Evolutionary conservation across 2,888 invertebrate species (phyloP).

Genomic region (Mayetiola destructor): DNA sequence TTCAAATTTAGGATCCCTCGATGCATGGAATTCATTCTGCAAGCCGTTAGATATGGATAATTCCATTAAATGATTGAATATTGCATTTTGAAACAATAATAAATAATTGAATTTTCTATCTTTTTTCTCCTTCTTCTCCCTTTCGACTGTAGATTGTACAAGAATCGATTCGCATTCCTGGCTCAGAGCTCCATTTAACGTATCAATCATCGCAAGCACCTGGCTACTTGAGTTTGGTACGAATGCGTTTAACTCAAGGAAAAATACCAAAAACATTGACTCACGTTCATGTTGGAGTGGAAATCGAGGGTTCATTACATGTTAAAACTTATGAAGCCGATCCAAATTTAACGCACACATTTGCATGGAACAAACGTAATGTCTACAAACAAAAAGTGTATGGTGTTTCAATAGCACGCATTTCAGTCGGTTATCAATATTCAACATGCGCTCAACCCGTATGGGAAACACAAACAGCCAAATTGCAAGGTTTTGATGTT

Average conservation of each 20-base stretch:
- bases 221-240: slow-evolving; percentile 85
- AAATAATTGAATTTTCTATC: background rate
- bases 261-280: slow-evolving; percentile 65
- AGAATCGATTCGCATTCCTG: slow-evolving; percentile 86
- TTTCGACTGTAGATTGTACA: slow-evolving; percentile 70
- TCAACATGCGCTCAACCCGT: slow-evolving; percentile 71
- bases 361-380: slow-evolving; percentile 96
- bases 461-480: slow-evolving; percentile 91
- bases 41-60: too few species aligned
- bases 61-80: too few species aligned
- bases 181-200: slow-evolving; percentile 81
- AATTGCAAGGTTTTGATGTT: slow-evolving; percentile 88
- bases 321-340: slow-evolving; percentile 92
- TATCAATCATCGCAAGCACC: slow-evolving; percentile 92
- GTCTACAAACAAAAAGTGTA: slow-evolving; percentile 94
- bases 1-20: too few species aligned
- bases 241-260: slow-evolving; percentile 72
- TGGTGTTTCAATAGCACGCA: slow-evolving; percentile 73
- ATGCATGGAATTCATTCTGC: too few species aligned
- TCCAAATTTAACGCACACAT: slow-evolving; percentile 86
- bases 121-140: slow-evolving; percentile 1
- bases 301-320: slow-evolving; percentile 85
- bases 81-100: too few species aligned
- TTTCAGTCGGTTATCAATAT: slow-evolving; percentile 90
- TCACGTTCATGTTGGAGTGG: slow-evolving; percentile 81